Conservation (phyloP, 2,113 vertebrate species). For the Girardinichthys multiradiatus region DNA sequence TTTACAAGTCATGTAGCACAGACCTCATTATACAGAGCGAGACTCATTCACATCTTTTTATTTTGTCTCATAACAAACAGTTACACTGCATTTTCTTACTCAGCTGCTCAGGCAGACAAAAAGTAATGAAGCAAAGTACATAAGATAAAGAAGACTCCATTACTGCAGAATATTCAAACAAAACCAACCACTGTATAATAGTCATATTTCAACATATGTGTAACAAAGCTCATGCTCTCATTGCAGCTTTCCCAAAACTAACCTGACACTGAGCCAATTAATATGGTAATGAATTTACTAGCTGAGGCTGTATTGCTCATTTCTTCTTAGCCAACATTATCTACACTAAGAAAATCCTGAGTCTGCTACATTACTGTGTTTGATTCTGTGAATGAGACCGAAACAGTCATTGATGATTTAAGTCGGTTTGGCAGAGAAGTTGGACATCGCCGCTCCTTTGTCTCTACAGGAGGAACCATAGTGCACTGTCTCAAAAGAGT, state of each 20-base stretch:
- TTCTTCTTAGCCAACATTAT: constrained; percentile 22
- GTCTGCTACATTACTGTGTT: constrained; percentile 24
- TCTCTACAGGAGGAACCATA: constrained; percentile 50
- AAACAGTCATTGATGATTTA: constrained; percentile 46
- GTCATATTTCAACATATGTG: constrained; percentile 55
- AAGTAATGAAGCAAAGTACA: constrained; percentile 66
- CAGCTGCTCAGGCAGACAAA: background rate
- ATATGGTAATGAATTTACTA: constrained; percentile 55
- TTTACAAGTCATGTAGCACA: constrained; percentile 21
- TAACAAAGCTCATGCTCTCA: constrained; percentile 35
- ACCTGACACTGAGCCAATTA: constrained; percentile 46
- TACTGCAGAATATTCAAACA: constrained; percentile 47
- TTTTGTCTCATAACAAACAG: constrained; percentile 37
- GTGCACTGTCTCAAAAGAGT: constrained; percentile 49
- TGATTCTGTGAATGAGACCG: constrained; percentile 19
- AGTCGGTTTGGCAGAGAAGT: constrained; percentile 25
- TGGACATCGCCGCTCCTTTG: constrained; percentile 52
- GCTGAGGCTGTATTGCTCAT: constrained; percentile 30
- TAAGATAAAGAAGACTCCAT: constrained; percentile 57
- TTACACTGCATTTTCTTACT: constrained; percentile 42
- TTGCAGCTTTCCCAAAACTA: constrained; percentile 37
- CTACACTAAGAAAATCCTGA: constrained; percentile 28
- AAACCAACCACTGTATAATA: constrained; percentile 54
- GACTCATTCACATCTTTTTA: constrained; percentile 33
- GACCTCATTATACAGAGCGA: constrained; percentile 15